phyloP scores from a whole-genome alignment of 2,797 vertebrate genomes.

The Toxotes lorentzi region DNA sequence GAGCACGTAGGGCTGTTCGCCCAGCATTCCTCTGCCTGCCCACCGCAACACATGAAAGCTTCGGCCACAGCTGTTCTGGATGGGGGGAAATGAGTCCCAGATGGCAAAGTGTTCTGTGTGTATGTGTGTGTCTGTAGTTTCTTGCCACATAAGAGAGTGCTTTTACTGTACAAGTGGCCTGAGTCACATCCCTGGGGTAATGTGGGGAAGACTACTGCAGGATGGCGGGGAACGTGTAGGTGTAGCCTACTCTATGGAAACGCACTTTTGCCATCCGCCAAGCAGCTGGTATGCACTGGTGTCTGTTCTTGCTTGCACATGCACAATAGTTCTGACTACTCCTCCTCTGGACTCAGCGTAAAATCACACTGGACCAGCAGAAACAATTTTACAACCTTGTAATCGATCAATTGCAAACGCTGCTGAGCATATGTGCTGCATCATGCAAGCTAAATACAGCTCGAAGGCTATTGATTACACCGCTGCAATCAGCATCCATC shows the following conservation, averaged over 20 bases:
- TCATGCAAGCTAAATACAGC: slow-evolving; percentile 54
- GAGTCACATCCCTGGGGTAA: slow-evolving; percentile 74
- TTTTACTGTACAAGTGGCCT: slow-evolving; percentile 81
- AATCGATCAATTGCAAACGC: slow-evolving; percentile 18
- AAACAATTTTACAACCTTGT: slow-evolving; percentile 36
- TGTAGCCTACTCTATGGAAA: slow-evolving; percentile 53
- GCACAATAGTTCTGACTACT: slow-evolving; percentile 6
- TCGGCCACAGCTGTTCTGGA: slow-evolving; percentile 81
- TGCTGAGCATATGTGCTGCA: slow-evolving; percentile 43
- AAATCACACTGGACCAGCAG: slow-evolving; percentile 4
- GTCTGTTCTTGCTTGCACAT: slow-evolving; percentile 25
- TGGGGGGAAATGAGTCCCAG: slow-evolving; percentile 80
- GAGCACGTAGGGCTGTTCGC: slow-evolving; percentile 65
- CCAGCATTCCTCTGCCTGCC: slow-evolving; percentile 78
- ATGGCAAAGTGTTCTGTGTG: slow-evolving; percentile 76
- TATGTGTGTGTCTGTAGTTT: slow-evolving; percentile 60
- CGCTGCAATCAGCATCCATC: slow-evolving; percentile 48
- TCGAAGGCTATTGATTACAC: slow-evolving; percentile 60
- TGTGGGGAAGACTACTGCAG: slow-evolving; percentile 65
- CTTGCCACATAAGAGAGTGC: slow-evolving; percentile 78
- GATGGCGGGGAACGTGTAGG: slow-evolving; percentile 43
- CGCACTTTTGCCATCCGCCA: slow-evolving; percentile 26
- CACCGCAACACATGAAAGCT: slow-evolving; percentile 82
- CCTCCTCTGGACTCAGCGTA: not conserved
- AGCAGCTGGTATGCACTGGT: slow-evolving; percentile 50